Percentiles rank a stretch among this genome's conserved stretches.
Evolutionary conservation across 2,113 vertebrate species (phyloP).

Genomic region (Colinus virginianus): DNA sequence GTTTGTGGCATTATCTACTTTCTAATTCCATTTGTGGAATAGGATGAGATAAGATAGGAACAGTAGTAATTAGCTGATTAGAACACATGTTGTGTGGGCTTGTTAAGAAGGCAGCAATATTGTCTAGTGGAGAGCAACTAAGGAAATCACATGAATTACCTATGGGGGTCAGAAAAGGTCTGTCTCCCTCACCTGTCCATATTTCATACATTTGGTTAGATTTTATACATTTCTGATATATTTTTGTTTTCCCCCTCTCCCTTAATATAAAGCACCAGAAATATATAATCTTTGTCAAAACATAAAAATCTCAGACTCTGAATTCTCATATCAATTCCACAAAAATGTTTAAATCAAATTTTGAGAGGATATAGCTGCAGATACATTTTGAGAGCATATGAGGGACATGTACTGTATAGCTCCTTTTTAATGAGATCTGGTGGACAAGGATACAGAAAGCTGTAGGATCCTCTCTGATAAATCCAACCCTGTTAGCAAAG

Average conservation of each 20-base stretch:
- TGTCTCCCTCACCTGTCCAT: neutral
- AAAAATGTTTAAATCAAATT: neutral
- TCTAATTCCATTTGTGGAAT: neutral
- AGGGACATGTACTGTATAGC: neutral
- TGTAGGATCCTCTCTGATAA: neutral
- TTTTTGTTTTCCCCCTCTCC: neutral
- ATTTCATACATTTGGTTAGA: neutral
- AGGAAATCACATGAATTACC: neutral
- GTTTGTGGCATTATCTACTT: neutral
- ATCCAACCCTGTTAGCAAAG: neutral
- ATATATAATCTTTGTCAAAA: neutral
- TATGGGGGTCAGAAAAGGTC: slow-evolving; percentile 18
- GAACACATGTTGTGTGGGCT: slow-evolving; percentile 61
- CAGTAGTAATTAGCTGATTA: slow-evolving; percentile 51
- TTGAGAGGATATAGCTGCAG: neutral
- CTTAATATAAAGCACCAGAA: neutral
- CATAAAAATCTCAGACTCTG: neutral
- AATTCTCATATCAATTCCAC: neutral
- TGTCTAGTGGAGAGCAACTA: slow-evolving; percentile 23
- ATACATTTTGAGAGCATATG: neutral
- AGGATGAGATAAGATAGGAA: slow-evolving; percentile 28
- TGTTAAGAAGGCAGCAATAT: slow-evolving; percentile 8
- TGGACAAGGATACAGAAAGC: neutral
- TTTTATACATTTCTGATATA: neutral
- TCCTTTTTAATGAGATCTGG: slow-evolving; percentile 37